Percentiles rank a stretch among this genome's conserved stretches.
Conservation (phyloP, 2,888 invertebrate species). For the Embidobia sp. region DNA sequence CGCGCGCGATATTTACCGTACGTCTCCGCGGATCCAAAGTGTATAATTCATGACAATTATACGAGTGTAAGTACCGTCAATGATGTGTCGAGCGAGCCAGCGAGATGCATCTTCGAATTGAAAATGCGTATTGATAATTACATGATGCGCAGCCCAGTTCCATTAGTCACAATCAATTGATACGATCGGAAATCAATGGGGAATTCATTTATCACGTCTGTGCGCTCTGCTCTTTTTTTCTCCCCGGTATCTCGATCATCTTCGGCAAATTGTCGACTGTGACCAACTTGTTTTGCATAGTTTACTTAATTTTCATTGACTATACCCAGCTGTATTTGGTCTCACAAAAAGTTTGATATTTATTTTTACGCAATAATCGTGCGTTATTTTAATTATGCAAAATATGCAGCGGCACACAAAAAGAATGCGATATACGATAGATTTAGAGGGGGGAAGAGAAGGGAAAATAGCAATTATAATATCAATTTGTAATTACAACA, state of each 20-base stretch:
- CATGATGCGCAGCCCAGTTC: slow-evolving; percentile 52
- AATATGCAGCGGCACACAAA: no score
- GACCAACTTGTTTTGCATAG: no score
- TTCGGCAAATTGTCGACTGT: no score
- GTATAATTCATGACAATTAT: slow-evolving; percentile 49
- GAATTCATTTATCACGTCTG: slow-evolving; percentile 33
- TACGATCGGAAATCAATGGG: slow-evolving; percentile 58
- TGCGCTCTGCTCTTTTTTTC: slow-evolving; percentile 19
- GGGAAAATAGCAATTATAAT: no score
- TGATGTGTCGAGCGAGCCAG: slow-evolving; percentile 22
- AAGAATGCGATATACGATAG: no score
- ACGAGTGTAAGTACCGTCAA: slow-evolving; percentile 36
- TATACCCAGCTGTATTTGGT: no score
- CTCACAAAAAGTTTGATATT: no score
- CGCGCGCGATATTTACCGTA: slow-evolving; percentile 11
- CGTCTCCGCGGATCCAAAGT: slow-evolving; percentile 16
- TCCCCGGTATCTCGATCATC: slow-evolving; percentile 23
- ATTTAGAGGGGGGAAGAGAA: no score
- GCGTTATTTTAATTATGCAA: no score
- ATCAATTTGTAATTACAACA: no score
- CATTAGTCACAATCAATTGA: slow-evolving; percentile 62
- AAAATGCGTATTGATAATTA: slow-evolving; percentile 60
- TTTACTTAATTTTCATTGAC: no score
- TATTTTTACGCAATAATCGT: no score
- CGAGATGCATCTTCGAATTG: slow-evolving; percentile 43